phyloP scores from a whole-genome alignment of 2,888 invertebrate genomes.

The Acrobasis repandana region DNA sequence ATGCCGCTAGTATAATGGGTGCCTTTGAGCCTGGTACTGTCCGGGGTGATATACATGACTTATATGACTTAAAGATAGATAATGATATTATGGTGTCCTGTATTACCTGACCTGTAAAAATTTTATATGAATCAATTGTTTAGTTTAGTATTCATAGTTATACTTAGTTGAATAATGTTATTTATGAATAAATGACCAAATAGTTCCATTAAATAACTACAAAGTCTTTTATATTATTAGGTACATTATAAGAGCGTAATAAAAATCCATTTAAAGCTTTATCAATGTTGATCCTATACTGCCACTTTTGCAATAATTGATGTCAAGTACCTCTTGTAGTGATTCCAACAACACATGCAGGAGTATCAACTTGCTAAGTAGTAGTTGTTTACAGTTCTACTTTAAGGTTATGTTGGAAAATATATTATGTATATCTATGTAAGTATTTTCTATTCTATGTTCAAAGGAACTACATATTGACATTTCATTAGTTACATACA shows the following conservation, averaged over 20 bases:
- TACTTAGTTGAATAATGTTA: too few relatives aligned
- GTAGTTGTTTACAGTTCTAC: neutral
- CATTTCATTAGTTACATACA: neutral
- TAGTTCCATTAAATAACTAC: too few relatives aligned
- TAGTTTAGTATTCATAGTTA: too few relatives aligned
- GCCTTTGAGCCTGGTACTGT: too few relatives aligned
- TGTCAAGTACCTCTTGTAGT: slow-evolving; percentile 14
- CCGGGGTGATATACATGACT: too few relatives aligned
- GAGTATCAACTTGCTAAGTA: neutral
- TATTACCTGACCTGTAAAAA: too few relatives aligned
- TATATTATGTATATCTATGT: neutral
- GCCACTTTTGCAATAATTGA: neutral
- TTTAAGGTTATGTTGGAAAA: neutral
- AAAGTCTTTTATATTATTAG: neutral
- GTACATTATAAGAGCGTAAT: neutral
- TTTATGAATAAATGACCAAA: too few relatives aligned
- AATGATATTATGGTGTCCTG: too few relatives aligned
- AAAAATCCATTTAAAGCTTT: neutral
- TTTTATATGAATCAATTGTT: too few relatives aligned
- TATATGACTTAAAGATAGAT: too few relatives aligned
- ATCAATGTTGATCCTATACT: slow-evolving; percentile 9
- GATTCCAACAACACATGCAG: neutral
- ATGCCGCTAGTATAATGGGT: too few relatives aligned
- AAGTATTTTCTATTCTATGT: neutral
- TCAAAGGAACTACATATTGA: too few relatives aligned